These are phyloP conservation scores for Microplitis manilae DNA, from an alignment of 2,888 invertebrate species.

Conservation along the genomic window DNA sequence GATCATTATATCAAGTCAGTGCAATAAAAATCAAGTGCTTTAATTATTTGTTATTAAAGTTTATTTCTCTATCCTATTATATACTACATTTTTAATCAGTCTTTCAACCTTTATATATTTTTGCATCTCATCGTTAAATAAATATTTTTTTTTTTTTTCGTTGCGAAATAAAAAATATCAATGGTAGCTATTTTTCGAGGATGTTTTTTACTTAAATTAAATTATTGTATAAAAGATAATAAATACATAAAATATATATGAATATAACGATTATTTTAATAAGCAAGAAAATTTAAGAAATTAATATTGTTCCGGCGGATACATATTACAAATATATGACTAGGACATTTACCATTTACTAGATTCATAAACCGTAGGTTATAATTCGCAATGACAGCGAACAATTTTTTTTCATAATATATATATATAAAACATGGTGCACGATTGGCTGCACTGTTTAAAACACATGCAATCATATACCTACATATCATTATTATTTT, in stretches of 20 bases:
- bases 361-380: conserved; percentile 63
- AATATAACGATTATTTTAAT: conserved; percentile 22
- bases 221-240: background rate
- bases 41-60: background rate
- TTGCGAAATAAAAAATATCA: background rate
- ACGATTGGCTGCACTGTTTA: conserved; percentile 47
- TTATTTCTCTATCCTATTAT: background rate
- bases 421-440: conserved; percentile 42
- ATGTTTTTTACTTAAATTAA: background rate
- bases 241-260: conserved; percentile 10
- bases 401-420: background rate
- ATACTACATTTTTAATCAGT: background rate
- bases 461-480: conserved; percentile 51
- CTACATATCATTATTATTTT: conserved; percentile 46
- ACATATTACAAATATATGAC: conserved; percentile 61
- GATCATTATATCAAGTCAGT: background rate
- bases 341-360: conserved; percentile 58
- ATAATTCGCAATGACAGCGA: conserved; percentile 31
- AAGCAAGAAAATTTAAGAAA: conserved; percentile 49
- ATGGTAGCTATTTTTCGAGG: background rate
- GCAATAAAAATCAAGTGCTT: background rate
- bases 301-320: conserved; percentile 65
- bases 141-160: background rate
- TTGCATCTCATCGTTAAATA: too few relatives aligned
- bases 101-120: background rate